A percentile compares a stretch with the other conserved stretches of the same genome.
phyloP scores from a whole-genome alignment of 2,888 invertebrate genomes.

The Macaria liturata region DNA sequence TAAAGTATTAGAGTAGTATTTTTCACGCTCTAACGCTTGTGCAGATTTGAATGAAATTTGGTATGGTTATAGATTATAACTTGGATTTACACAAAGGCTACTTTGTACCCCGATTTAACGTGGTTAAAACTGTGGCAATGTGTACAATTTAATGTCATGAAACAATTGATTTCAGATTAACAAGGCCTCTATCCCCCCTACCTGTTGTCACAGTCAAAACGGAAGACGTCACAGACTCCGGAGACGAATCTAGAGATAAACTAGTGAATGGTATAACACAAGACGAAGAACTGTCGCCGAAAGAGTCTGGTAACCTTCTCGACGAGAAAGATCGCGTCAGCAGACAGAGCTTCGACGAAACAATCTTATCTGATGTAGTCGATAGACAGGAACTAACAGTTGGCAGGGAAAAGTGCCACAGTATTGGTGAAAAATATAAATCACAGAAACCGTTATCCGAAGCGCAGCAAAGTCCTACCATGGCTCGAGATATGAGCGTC shows the following conservation, averaged over 20 bases:
- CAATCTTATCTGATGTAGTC: slow-evolving; percentile 59
- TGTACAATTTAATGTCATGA: no score
- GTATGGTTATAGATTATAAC: no score
- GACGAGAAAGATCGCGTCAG: slow-evolving; percentile 75
- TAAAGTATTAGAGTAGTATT: no score
- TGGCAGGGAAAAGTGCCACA: slow-evolving; percentile 76
- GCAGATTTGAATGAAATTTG: no score
- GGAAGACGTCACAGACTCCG: slow-evolving; percentile 40
- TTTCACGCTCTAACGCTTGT: no score
- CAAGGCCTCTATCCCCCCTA: slow-evolving; percentile 70
- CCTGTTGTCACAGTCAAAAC: slow-evolving; percentile 34
- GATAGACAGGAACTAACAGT: slow-evolving; percentile 64
- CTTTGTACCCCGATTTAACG: no score
- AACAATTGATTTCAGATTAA: slow-evolving; percentile 54
- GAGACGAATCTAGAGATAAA: slow-evolving; percentile 48
- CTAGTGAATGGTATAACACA: slow-evolving; percentile 58
- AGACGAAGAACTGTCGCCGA: slow-evolving; percentile 66
- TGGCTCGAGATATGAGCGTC: slow-evolving; percentile 88
- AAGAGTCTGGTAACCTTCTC: slow-evolving; percentile 68
- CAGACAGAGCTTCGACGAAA: slow-evolving; percentile 73
- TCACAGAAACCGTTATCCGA: slow-evolving; percentile 62
- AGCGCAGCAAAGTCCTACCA: slow-evolving; percentile 78
- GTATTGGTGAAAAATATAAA: slow-evolving; percentile 78
- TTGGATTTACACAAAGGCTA: no score
- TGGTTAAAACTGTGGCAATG: no score